These are phyloP conservation scores for Muscicapa comitata DNA, from an alignment of 2,797 vertebrate species.

Conservation along the genomic window DNA sequence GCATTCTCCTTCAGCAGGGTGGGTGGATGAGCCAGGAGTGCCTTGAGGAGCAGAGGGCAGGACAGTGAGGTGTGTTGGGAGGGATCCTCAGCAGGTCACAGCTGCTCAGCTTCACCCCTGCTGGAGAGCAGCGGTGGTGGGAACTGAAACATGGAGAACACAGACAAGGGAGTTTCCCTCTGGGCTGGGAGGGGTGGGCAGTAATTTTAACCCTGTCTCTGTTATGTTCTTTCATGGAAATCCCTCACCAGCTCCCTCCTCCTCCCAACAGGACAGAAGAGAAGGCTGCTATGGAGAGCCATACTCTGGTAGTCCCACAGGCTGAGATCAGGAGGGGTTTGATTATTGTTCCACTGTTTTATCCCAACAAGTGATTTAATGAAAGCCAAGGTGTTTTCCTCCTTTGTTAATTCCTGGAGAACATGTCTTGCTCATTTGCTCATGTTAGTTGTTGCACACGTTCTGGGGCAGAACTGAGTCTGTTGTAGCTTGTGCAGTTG, in stretches of 20 bases:
- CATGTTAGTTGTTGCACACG: rapidly evolving
- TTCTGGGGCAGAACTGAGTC: background rate
- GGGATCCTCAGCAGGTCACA: background rate
- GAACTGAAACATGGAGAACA: background rate
- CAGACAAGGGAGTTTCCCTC: rapidly evolving
- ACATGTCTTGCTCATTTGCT: background rate
- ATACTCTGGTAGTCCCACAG: background rate
- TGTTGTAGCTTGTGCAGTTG: background rate
- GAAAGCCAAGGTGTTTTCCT: background rate
- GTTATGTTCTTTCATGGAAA: background rate
- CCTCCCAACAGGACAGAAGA: background rate
- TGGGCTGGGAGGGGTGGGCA: background rate
- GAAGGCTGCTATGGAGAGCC: background rate
- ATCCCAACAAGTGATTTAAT: background rate
- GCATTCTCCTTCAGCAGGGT: background rate
- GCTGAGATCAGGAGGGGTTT: background rate
- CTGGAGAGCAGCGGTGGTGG: background rate
- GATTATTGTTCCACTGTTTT: background rate
- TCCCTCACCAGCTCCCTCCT: background rate
- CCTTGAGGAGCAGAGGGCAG: background rate
- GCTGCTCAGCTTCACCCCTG: background rate
- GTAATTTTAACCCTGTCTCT: background rate
- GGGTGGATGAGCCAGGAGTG: background rate
- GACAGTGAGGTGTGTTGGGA: background rate
- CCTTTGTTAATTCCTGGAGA: background rate